Conservation (phyloP, 2,113 vertebrate species). For the Corythaixoides concolor region DNA sequence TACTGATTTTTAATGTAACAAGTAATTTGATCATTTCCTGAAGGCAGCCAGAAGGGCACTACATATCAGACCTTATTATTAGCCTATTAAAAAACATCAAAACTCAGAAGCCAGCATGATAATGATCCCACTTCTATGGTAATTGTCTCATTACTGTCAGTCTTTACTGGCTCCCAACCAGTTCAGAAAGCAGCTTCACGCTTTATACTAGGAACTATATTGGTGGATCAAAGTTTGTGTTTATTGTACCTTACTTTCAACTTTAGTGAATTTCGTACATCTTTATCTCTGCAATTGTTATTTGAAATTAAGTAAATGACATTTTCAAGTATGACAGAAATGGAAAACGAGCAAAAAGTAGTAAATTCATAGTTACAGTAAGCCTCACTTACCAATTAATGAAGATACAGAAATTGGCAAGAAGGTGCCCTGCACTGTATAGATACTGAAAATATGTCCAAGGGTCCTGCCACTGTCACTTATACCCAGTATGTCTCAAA, state of each 20-base stretch:
- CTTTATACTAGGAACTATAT: neutral
- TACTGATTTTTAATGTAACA: neutral
- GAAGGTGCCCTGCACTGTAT: neutral
- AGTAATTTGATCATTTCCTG: neutral
- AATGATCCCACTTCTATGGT: neutral
- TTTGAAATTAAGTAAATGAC: neutral
- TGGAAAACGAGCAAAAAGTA: neutral
- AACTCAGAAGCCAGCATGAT: neutral
- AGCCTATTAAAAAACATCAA: neutral
- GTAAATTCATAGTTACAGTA: neutral
- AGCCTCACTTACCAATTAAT: neutral
- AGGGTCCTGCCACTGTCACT: neutral
- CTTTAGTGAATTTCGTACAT: neutral
- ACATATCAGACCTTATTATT: neutral
- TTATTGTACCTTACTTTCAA: neutral
- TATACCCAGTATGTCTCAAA: neutral
- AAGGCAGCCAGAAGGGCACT: neutral
- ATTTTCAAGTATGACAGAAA: neutral
- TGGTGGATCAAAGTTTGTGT: neutral
- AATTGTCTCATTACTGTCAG: neutral
- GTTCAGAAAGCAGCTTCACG: neutral
- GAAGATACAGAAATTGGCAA: neutral
- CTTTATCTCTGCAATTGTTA: neutral
- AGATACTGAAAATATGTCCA: neutral
- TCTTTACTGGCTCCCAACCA: neutral